These are phyloP conservation scores for Tychaedon coryphoeus DNA, from an alignment of 2,113 vertebrate genomes.

Conservation along the genomic window DNA sequence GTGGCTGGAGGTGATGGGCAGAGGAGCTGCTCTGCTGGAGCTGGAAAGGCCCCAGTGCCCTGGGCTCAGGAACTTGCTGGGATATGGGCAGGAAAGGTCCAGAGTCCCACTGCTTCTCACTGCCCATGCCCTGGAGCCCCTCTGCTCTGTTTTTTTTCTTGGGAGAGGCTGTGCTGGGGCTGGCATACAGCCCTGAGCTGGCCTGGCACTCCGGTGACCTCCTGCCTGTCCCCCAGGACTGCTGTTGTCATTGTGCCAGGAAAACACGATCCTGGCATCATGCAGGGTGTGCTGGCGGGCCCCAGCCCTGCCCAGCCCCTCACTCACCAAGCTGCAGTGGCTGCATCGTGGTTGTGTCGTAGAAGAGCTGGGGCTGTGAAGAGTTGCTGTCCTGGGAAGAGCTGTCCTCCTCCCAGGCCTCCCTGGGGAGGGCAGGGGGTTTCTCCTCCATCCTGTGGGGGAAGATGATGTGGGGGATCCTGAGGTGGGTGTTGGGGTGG, in stretches of 20 bases:
- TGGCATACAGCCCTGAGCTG: background rate
- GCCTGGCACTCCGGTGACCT: background rate
- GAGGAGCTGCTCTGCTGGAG: background rate
- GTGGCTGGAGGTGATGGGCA: background rate
- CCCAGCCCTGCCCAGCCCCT: background rate
- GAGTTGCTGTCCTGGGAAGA: background rate
- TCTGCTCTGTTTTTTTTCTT: background rate
- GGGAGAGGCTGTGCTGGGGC: background rate
- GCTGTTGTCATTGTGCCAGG: accelerated
- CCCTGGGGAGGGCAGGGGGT: background rate
- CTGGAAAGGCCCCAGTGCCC: background rate
- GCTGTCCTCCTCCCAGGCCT: background rate
- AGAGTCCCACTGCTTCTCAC: background rate
- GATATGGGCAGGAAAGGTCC: background rate
- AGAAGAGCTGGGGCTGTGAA: background rate
- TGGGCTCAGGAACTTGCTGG: background rate
- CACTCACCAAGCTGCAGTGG: background rate
- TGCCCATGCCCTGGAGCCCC: background rate
- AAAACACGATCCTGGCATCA: accelerated
- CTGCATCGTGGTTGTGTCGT: background rate
- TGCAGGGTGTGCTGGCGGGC: background rate
- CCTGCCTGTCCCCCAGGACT: background rate
- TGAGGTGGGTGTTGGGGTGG: background rate
- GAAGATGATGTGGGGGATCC: background rate
- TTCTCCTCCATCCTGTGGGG: background rate